Evolutionary conservation across 2,797 vertebrate species (phyloP), one percentile per base, ranked within the genome.

Genomic region (Enteromius unitaeniatus): DNA sequence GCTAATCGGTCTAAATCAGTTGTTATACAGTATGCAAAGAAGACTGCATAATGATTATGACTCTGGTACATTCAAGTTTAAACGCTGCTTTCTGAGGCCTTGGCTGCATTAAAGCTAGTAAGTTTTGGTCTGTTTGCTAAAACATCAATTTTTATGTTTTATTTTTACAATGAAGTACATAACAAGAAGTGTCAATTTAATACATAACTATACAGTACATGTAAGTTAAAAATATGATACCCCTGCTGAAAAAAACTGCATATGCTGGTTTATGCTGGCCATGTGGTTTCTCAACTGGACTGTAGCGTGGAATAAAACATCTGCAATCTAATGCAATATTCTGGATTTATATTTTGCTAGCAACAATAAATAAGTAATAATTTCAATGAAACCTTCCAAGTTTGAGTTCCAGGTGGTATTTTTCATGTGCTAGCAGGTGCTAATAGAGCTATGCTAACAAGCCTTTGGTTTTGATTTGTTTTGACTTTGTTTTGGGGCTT

Each of bases 1-100:
- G 76, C 86, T 92, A 91, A 93, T 93, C 86, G 83, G 87, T 83
- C 88, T 88, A 88, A 92, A 94, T 93, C 72, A 90, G 88, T 84
- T 51, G 86, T 86, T 88, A 78, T 81, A 49, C 85, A 82, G 78
- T 60, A 10, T 53, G 81, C 68, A 79, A 87, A 64, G 13, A 82
- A 45, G 74, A 76, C 11, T 23, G 51, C 64, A 79, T 78, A 47
- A 74, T 83, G 67, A 79, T 84, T 62, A 60, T 55, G 31, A 82
- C n/a, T 28, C 10, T 72, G 40, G 26, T 45, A 3, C 68, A 47
- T 34, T 47, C 1, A 1, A 26, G 31, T 75, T 37, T 42, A 74
- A 40, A 28, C 5, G 5, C 6, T 40, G 42, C 14, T 23, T 34
- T 11, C 68, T 47, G 13, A 34, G 37, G 26, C 37, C 31, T 72